Percentiles rank a stretch among this genome's conserved stretches.
Conservation (phyloP, 1,140 invertebrate genomes). For the Pogonomyrmex barbatus region DNA sequence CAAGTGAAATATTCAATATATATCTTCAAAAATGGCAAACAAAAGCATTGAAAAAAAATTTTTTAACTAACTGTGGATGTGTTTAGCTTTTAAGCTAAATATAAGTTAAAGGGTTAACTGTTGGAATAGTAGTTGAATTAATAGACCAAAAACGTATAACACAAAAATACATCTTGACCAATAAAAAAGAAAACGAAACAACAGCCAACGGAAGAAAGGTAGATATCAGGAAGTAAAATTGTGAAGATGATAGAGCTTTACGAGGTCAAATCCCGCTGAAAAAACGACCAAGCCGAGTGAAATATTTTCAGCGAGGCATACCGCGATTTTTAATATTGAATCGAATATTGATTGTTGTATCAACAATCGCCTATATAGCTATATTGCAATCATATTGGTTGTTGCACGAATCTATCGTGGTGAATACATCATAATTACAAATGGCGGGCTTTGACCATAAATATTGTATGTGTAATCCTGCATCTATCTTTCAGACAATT, state of each 20-base stretch:
- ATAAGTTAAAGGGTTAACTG: slow-evolving; percentile 58
- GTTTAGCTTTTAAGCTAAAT: not conserved
- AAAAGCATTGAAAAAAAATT: not conserved
- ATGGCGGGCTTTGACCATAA: slow-evolving; percentile 56
- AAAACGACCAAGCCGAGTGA: slow-evolving; percentile 75
- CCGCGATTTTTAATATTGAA: slow-evolving; percentile 76
- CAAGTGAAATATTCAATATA: not conserved
- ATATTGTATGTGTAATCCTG: slow-evolving; percentile 14
- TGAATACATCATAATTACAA: slow-evolving; percentile 66
- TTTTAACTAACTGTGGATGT: not conserved
- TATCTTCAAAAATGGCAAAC: not conserved
- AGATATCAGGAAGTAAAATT: not conserved
- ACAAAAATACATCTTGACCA: not conserved
- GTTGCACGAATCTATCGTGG: slow-evolving; percentile 73
- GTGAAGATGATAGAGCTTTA: slow-evolving; percentile 35
- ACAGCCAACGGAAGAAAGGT: slow-evolving; percentile 36
- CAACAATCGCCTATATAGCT: slow-evolving; percentile 77
- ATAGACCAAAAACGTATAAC: slow-evolving; percentile 30
- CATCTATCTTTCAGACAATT: slow-evolving; percentile 39
- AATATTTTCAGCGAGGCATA: slow-evolving; percentile 77
- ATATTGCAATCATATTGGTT: slow-evolving; percentile 80
- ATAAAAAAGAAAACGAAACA: not conserved
- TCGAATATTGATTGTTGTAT: slow-evolving; percentile 77
- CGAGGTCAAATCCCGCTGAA: slow-evolving; percentile 65
- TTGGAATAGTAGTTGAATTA: slow-evolving; percentile 22